Percentiles rank a stretch among this genome's conserved stretches.
Evolutionary conservation across 2,888 invertebrate genomes (phyloP).

Genomic region (Fragum fragum): DNA sequence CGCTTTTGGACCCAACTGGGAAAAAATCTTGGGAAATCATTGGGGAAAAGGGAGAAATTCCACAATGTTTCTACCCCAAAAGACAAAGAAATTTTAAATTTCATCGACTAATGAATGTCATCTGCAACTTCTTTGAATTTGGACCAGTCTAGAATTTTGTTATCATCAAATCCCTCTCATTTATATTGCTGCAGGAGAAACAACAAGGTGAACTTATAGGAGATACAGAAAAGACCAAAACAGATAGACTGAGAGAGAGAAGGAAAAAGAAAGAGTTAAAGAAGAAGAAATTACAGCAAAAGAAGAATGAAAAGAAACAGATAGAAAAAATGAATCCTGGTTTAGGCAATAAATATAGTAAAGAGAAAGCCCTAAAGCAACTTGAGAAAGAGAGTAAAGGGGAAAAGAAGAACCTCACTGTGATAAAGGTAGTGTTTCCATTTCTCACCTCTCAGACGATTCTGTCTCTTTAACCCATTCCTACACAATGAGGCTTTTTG

Average conservation of each 20-base stretch:
- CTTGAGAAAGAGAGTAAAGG: slow-evolving; percentile 89
- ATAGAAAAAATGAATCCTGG: slow-evolving; percentile 87
- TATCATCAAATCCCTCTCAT: too few species aligned
- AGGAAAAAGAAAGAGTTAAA: slow-evolving; percentile 87
- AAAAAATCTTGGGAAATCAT: too few species aligned
- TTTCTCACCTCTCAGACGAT: too few species aligned
- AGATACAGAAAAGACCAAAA: slow-evolving; percentile 93
- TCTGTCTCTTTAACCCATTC: too few species aligned
- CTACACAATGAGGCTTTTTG: too few species aligned
- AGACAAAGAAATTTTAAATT: too few species aligned
- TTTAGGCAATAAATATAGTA: slow-evolving; percentile 88
- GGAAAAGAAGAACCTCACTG: slow-evolving; percentile 77
- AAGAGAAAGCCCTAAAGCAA: slow-evolving; percentile 89
- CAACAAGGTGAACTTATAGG: slow-evolving; percentile 89
- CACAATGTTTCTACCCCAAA: too few species aligned
- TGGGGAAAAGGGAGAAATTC: too few species aligned
- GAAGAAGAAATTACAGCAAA: slow-evolving; percentile 93
- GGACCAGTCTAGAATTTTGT: too few species aligned
- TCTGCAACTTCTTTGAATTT: too few species aligned
- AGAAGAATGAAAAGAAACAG: slow-evolving; percentile 89
- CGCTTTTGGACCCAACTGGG: too few species aligned
- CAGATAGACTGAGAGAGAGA: slow-evolving; percentile 96
- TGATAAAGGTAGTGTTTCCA: slow-evolving; percentile 88
- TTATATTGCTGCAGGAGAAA: slow-evolving; percentile 80
- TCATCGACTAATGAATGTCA: too few species aligned